Evolutionary conservation across 2,888 invertebrate genomes (phyloP).

Genomic region (Idaea dimidiata): DNA sequence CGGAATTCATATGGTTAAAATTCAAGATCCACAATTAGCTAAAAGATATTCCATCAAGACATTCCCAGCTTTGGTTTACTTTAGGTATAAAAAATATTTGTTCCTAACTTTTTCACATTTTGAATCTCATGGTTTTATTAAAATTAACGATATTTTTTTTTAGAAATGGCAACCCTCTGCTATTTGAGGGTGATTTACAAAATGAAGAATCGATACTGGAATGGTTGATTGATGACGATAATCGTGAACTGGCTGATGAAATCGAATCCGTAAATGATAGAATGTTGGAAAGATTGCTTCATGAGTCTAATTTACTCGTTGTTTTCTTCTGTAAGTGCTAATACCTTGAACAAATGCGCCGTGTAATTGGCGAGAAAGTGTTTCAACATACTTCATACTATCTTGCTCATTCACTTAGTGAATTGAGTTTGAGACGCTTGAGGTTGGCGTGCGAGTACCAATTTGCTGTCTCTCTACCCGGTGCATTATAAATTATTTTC

Average conservation of each 20-base stretch:
- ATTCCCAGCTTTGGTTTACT: conserved; percentile 95
- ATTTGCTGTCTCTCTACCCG: too few species aligned
- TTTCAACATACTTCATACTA: too few species aligned
- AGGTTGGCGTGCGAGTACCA: too few species aligned
- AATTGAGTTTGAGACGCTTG: too few species aligned
- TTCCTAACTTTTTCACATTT: background rate
- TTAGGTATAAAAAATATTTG: conserved; percentile 78
- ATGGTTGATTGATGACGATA: conserved; percentile 96
- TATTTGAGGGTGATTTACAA: conserved; percentile 95
- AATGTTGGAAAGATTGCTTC: conserved; percentile 92
- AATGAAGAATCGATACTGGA: conserved; percentile 95
- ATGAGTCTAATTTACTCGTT: conserved; percentile 92
- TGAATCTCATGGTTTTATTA: background rate
- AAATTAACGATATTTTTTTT: conserved; percentile 44
- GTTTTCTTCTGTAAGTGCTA: conserved; percentile 92
- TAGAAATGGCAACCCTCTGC: conserved; percentile 92
- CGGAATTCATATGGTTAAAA: conserved; percentile 96
- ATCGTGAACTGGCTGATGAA: conserved; percentile 95
- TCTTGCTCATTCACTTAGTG: too few species aligned
- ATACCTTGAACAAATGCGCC: background rate
- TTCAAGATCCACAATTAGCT: conserved; percentile 94
- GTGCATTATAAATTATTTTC: background rate
- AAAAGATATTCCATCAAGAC: conserved; percentile 97
- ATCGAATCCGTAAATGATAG: conserved; percentile 95
- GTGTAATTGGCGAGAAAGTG: too few species aligned